A percentile compares a stretch with the other conserved stretches of the same genome.
phyloP scores from a whole-genome alignment of 2,888 invertebrate species.

The Trichopoda pennipes region DNA sequence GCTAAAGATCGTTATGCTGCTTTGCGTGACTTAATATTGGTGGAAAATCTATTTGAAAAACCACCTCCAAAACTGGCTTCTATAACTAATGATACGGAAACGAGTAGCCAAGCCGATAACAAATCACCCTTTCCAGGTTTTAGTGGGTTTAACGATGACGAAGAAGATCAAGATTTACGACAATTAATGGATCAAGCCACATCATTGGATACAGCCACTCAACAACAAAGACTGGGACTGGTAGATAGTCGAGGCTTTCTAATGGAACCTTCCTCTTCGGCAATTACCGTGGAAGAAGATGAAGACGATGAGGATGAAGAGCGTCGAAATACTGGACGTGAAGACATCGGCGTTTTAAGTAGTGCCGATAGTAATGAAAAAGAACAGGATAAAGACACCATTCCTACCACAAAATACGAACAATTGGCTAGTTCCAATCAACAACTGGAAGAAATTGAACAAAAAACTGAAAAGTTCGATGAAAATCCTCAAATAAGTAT shows the following conservation, averaged over 20 bases:
- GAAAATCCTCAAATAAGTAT: constrained; percentile 59
- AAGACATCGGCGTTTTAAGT: constrained; percentile 77
- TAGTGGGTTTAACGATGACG: constrained; percentile 77
- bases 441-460: constrained; percentile 70
- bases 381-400: constrained; percentile 70
- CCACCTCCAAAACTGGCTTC: constrained; percentile 62
- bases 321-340: constrained; percentile 50
- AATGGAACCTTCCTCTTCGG: constrained; percentile 76
- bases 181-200: constrained; percentile 81
- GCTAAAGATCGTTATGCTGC: constrained; percentile 91
- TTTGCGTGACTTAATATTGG: constrained; percentile 87
- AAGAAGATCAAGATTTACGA: constrained; percentile 81
- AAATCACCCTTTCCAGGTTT: constrained; percentile 77
- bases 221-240: constrained; percentile 74
- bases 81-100: constrained; percentile 8
- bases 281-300: constrained; percentile 77
- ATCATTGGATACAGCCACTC: constrained; percentile 71
- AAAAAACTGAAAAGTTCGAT: constrained; percentile 60
- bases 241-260: constrained; percentile 76
- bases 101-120: constrained; percentile 37
- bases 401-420: constrained; percentile 74
- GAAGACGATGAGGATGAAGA: constrained; percentile 73
- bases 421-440: constrained; percentile 75
- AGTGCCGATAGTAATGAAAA: constrained; percentile 78
- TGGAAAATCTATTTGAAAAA: constrained; percentile 83